Base-by-base conservation (phyloP, 2,888 invertebrate species). In the Merodon equestris region DNA sequence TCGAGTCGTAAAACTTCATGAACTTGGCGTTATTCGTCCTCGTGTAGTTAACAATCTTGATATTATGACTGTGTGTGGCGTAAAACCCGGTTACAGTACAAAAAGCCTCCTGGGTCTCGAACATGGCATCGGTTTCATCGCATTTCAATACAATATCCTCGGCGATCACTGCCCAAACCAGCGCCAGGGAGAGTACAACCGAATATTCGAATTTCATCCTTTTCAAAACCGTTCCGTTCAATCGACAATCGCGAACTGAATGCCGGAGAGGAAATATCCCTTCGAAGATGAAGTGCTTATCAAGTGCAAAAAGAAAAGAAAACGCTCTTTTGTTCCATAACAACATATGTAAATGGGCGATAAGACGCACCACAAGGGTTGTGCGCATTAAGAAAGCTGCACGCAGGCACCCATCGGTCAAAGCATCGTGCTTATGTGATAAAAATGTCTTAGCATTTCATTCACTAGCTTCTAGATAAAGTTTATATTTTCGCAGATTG, bases 1-100 rank as follows among this genome's bases (percentile, higher is more conserved):
- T 83, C 0, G 89, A 89, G 13, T 88, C 87, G 75, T 88, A 89
- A 82, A 88, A 88, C 63, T 88, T 88, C 86, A 88, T 87, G 68
- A 87, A 87, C 81, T 86, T 87, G 4, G 87, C 87, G 83, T 84
- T 83, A 48, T 86, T 86, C 0, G 85, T 85, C 34, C 83, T 84
- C 3, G 83, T 63, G 72, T 86, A 85, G 34, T 85, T 83, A 27
- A 85, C 84, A 17, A 88, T 84, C 68, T 87, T 86, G 1, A 88
- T 84, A 72, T 86, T 86, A 68, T 88, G 88, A 66, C 86, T 87
- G 68, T 88, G 88, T 0, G 86, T 86, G n/a, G 88, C 87, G 14
- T 84, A 85, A 15, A 88, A 86, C 0, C 87, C 86, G 14, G 87
- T 87, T 1, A 88, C 87, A 0, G 86, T 88, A 82, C 88, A 88